These are phyloP conservation scores for Rotaria socialis DNA, from an alignment of 2,888 invertebrate genomes.

Conservation along the genomic window DNA sequence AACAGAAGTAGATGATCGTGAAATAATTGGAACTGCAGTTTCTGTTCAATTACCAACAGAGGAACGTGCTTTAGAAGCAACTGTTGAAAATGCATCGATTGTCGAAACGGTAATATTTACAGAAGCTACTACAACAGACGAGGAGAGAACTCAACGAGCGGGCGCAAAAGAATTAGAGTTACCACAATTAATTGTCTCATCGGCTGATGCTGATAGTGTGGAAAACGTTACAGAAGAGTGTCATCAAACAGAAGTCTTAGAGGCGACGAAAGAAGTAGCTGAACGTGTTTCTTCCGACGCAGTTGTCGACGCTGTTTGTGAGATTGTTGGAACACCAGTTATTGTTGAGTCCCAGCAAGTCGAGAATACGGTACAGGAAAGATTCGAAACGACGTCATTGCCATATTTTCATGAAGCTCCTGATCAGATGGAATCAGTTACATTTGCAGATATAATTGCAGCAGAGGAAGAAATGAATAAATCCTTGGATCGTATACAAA, in stretches of 20 bases:
- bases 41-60: not conserved
- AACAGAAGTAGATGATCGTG: not conserved
- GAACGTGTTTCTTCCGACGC: not conserved
- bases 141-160: no score
- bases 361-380: no score
- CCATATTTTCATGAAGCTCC: fast-evolving
- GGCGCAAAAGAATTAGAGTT: no score
- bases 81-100: no score
- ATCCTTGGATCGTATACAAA: not conserved
- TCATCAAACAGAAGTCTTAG: no score
- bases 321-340: not conserved
- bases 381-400: not conserved
- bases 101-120: no score
- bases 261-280: no score
- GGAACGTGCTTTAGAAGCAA: no score
- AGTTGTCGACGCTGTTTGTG: not conserved
- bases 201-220: no score
- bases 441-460: not conserved
- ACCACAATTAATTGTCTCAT: no score
- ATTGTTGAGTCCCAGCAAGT: not conserved
- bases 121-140: no score
- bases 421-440: not conserved
- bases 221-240: no score
- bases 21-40: not conserved
- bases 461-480: not conserved